A percentile compares a stretch with the other conserved stretches of the same genome.
phyloP scores from a whole-genome alignment of 1,140 invertebrate species.

The Onthophagus taurus region DNA sequence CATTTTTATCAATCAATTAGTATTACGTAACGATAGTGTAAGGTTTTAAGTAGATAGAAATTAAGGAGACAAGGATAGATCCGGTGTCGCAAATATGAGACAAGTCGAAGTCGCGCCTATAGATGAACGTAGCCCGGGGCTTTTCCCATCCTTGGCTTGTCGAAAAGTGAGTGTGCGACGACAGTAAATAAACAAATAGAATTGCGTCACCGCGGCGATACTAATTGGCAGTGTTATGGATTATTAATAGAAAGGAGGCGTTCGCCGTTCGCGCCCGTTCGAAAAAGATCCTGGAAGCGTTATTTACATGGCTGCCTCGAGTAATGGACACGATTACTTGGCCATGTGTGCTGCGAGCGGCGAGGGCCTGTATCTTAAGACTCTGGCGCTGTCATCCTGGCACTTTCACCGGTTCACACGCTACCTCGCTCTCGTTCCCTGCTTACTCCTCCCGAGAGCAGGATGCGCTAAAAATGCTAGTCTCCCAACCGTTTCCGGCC shows the following conservation, averaged over 20 bases:
- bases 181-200: conserved; percentile 13
- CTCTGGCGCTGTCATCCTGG: conserved; percentile 12
- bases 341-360: conserved; percentile 8
- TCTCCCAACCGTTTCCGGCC: too few relatives aligned
- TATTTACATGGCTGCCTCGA: conserved; percentile 10
- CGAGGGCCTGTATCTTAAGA: not conserved
- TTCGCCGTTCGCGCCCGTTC: too few relatives aligned
- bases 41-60: too few relatives aligned
- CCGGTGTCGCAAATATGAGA: too few relatives aligned
- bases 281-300: conserved; percentile 1
- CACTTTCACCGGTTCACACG: conserved; percentile 24
- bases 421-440: conserved; percentile 13
- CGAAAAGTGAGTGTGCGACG: conserved; percentile 12
- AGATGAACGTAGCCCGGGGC: conserved; percentile 8
- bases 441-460: conserved; percentile 12
- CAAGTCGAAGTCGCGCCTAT: too few relatives aligned
- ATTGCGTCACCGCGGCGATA: conserved; percentile 4
- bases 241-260: conserved; percentile 15
- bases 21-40: too few relatives aligned
- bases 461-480: conserved; percentile 3
- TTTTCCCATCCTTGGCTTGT: conserved; percentile 13
- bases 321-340: conserved; percentile 11
- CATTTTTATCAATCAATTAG: too few relatives aligned
- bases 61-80: too few relatives aligned
- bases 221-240: conserved; percentile 10